These are phyloP conservation scores for Caerostris darwini DNA, from an alignment of 1,140 invertebrate species.

Conservation along the genomic window DNA sequence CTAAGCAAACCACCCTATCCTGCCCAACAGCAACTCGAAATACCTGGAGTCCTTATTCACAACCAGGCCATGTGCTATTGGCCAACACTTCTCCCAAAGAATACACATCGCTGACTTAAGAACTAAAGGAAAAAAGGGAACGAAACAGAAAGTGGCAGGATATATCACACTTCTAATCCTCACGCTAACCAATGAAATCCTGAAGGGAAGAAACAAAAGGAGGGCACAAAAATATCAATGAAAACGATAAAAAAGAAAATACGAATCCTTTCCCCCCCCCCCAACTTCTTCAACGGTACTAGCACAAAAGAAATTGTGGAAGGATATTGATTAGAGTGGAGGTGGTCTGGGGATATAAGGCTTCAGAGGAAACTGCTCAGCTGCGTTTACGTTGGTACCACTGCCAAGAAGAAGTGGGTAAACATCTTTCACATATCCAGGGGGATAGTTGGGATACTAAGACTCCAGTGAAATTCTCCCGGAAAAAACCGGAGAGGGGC, in stretches of 20 bases:
- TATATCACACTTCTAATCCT: constrained; percentile 1
- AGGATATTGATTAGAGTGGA: not conserved
- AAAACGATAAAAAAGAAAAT: not conserved
- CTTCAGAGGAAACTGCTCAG: no score
- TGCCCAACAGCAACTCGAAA: not conserved
- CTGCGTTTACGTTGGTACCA: no score
- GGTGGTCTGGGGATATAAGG: no score
- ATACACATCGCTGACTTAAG: not conserved
- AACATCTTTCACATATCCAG: no score
- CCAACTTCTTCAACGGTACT: not conserved
- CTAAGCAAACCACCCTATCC: not conserved
- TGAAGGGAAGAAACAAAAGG: not conserved
- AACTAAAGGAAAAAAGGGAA: not conserved
- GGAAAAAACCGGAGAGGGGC: no score
- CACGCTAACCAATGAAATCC: not conserved
- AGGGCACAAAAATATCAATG: not conserved
- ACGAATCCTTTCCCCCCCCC: not conserved
- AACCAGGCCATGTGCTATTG: not conserved
- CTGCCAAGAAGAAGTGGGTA: no score
- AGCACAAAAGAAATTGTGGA: not conserved
- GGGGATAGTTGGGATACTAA: no score
- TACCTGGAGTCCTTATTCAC: not conserved
- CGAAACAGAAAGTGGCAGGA: not conserved
- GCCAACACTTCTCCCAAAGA: not conserved
- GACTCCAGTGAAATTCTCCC: no score